These are phyloP conservation scores for Rhodophaea formosa DNA, from an alignment of 2,888 invertebrate species.

Conservation along the genomic window DNA sequence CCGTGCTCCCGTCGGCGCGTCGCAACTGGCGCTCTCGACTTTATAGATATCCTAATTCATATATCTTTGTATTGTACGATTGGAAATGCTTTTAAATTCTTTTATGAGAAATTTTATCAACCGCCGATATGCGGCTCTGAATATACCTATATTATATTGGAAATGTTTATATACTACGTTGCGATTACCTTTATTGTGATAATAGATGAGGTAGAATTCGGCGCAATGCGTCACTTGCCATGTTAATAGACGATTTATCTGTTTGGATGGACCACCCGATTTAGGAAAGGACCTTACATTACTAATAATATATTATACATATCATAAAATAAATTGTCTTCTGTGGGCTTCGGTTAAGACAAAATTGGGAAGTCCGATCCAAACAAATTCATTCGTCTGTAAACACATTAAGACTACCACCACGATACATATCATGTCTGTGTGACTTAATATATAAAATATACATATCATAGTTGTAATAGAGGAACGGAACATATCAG, in stretches of 20 bases:
- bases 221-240: background rate
- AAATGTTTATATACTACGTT: constrained; percentile 24
- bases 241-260: background rate
- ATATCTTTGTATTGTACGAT: constrained; percentile 22
- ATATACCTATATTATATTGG: constrained; percentile 22
- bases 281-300: background rate
- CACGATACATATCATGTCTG: constrained; percentile 54
- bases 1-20: constrained; percentile 19
- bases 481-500: constrained; percentile 51
- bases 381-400: constrained; percentile 16
- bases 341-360: background rate
- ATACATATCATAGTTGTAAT: constrained; percentile 44
- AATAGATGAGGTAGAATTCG: constrained; percentile 16
- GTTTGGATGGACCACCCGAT: background rate
- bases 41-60: constrained; percentile 25
- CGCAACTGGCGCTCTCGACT: constrained; percentile 33
- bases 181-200: constrained; percentile 28
- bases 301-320: background rate
- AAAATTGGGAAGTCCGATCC: background rate
- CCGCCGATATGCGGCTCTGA: constrained; percentile 10
- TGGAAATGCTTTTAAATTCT: constrained; percentile 26
- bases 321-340: background rate
- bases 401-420: constrained; percentile 38
- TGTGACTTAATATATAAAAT: constrained; percentile 47
- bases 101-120: constrained; percentile 24